Evolutionary conservation across 2,113 vertebrate genomes (phyloP).

Genomic region (Regulus satrapa): DNA sequence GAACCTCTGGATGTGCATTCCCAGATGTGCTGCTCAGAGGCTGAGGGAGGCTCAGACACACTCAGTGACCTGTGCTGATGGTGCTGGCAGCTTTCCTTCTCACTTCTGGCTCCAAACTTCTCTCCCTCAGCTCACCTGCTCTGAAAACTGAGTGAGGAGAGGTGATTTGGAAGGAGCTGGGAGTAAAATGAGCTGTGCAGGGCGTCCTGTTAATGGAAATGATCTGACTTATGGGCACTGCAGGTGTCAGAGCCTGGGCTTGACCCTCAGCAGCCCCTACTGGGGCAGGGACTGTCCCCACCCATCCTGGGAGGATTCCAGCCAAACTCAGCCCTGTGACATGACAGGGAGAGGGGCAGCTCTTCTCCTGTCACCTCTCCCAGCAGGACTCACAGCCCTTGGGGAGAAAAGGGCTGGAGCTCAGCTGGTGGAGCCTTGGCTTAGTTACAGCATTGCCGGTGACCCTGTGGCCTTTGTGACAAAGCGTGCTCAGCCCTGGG

Average conservation of each 20-base stretch:
- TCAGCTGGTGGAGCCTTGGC: slow-evolving; percentile 3
- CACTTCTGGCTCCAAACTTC: neutral
- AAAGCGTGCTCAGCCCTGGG: neutral
- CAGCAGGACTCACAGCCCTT: neutral
- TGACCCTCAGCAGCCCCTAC: neutral
- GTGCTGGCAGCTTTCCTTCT: neutral
- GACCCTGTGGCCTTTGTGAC: slow-evolving; percentile 16
- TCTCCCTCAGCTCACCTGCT: neutral
- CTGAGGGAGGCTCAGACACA: neutral
- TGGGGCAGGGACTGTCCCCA: neutral
- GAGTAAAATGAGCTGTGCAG: neutral
- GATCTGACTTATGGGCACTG: neutral
- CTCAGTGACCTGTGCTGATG: neutral
- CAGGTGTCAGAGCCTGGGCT: neutral
- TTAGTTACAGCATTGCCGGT: neutral
- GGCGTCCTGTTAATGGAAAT: accelerated
- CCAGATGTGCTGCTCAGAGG: neutral
- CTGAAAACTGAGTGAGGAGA: neutral
- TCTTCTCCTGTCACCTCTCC: neutral
- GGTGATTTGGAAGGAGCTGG: neutral
- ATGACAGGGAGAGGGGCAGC: neutral
- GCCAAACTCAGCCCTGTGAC: neutral
- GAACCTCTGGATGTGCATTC: accelerated
- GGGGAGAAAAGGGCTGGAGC: neutral
- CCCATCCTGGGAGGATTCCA: neutral